Evolutionary conservation across 2,888 invertebrate species (phyloP).

Genomic region (Idaea biselata): DNA sequence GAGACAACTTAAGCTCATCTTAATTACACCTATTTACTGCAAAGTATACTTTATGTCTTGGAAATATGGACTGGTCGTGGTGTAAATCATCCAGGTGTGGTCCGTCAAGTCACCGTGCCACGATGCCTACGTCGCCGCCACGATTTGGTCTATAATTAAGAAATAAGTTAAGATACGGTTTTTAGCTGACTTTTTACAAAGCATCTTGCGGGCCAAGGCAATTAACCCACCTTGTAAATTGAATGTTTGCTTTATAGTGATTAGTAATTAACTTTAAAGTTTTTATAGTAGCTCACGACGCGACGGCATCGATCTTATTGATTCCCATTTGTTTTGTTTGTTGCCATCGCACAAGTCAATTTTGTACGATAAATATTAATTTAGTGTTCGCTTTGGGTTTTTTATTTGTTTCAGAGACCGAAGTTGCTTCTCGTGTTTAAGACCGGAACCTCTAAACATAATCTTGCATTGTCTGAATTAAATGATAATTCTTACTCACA

Average conservation of each 20-base stretch:
- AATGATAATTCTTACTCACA: too few relatives aligned
- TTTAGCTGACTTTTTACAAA: slow-evolving; percentile 76
- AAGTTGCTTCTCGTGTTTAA: too few relatives aligned
- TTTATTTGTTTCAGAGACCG: slow-evolving; percentile 9
- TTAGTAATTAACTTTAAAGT: slow-evolving; percentile 75
- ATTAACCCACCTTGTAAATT: slow-evolving; percentile 80
- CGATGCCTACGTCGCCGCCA: slow-evolving; percentile 68
- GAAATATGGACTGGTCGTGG: slow-evolving; percentile 37
- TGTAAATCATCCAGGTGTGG: slow-evolving; percentile 25
- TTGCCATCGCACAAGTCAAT: slow-evolving; percentile 53
- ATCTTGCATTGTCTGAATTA: too few relatives aligned
- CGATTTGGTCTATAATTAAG: slow-evolving; percentile 80
- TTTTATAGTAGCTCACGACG: slow-evolving; percentile 64
- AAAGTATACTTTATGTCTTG: slow-evolving; percentile 40
- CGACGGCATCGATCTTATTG: slow-evolving; percentile 62
- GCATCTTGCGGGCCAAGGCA: slow-evolving; percentile 69
- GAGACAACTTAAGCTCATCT: slow-evolving; percentile 54
- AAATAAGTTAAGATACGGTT: slow-evolving; percentile 79
- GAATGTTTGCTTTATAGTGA: slow-evolving; percentile 81
- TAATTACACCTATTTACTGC: slow-evolving; percentile 25
- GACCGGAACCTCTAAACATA: too few relatives aligned
- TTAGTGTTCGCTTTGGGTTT: slow-evolving; percentile 13
- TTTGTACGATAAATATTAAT: slow-evolving; percentile 52
- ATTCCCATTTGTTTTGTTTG: slow-evolving; percentile 61
- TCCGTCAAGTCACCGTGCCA: slow-evolving; percentile 58